These are phyloP conservation scores for Nephrotoma flavescens DNA, from an alignment of 2,888 invertebrate species.

Conservation along the genomic window DNA sequence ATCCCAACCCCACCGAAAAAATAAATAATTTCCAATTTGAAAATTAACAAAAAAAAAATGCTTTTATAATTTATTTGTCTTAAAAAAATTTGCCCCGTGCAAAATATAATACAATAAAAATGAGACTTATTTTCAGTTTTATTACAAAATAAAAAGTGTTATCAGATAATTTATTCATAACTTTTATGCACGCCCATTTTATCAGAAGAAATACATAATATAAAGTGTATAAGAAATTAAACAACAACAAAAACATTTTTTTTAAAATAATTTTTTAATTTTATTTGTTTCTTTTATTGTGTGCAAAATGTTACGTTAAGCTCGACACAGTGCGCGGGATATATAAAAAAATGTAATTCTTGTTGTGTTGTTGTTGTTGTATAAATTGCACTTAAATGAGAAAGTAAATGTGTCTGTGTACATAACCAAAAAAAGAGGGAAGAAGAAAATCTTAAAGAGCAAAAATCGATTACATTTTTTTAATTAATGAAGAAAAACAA, in stretches of 20 bases:
- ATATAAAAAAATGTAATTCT: not conserved
- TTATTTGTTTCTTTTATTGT: not conserved
- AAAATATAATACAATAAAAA: not conserved
- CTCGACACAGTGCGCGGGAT: not conserved
- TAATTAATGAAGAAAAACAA: not conserved
- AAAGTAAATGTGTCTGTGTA: not conserved
- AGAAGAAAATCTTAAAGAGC: not conserved
- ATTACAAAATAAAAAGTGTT: constrained; percentile 1
- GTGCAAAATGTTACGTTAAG: not conserved
- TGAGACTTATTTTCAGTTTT: not conserved
- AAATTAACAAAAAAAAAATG: not conserved
- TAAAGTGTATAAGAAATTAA: not conserved
- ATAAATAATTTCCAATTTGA: not conserved
- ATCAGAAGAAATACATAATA: not conserved
- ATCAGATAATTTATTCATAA: constrained; percentile 4
- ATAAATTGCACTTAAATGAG: not conserved
- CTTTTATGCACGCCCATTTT: constrained; percentile 4
- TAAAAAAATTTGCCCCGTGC: not conserved
- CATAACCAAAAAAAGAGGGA: not conserved
- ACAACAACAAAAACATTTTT: not conserved
- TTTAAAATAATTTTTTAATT: not conserved
- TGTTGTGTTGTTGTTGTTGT: not conserved
- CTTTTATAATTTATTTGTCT: not conserved
- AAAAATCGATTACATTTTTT: not conserved
- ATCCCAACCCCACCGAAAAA: not conserved